phyloP scores from a whole-genome alignment of 2,888 invertebrate species.

The Pachliopta kotzebuea region DNA sequence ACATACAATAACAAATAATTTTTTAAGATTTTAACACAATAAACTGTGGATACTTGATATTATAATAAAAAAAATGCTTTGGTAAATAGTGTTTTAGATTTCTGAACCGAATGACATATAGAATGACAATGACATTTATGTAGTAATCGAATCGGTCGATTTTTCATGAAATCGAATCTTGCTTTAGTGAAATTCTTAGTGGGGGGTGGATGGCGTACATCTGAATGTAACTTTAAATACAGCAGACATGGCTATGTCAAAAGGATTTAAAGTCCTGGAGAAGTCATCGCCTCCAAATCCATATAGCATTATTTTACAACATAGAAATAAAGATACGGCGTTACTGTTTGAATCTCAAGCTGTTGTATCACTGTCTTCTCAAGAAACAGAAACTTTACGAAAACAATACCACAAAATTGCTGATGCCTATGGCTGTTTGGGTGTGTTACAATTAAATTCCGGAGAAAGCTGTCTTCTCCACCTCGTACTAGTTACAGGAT shows the following conservation, averaged over 20 bases:
- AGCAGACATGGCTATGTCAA: constrained; percentile 93
- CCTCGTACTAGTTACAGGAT: constrained; percentile 96
- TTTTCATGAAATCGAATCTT: constrained; percentile 26
- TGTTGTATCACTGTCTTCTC: constrained; percentile 91
- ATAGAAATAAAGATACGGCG: constrained; percentile 91
- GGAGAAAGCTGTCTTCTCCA: constrained; percentile 92
- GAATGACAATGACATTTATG: constrained; percentile 30
- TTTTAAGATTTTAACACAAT: no score
- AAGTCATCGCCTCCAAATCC: constrained; percentile 92
- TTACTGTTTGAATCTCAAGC: constrained; percentile 96
- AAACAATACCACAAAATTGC: constrained; percentile 94
- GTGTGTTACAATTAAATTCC: constrained; percentile 93
- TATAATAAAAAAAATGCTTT: no score
- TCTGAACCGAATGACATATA: constrained; percentile 17
- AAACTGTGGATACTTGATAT: no score
- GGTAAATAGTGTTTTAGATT: background rate
- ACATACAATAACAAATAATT: no score
- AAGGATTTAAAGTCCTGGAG: constrained; percentile 94
- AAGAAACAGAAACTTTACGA: constrained; percentile 94
- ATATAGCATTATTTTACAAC: constrained; percentile 94
- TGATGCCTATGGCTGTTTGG: constrained; percentile 98
- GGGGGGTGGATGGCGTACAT: constrained; percentile 59
- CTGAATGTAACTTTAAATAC: constrained; percentile 40
- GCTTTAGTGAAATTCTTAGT: constrained; percentile 30
- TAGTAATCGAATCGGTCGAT: constrained; percentile 29